Base-by-base conservation (phyloP, 2,888 invertebrate species). In the Apamea epomidion region DNA sequence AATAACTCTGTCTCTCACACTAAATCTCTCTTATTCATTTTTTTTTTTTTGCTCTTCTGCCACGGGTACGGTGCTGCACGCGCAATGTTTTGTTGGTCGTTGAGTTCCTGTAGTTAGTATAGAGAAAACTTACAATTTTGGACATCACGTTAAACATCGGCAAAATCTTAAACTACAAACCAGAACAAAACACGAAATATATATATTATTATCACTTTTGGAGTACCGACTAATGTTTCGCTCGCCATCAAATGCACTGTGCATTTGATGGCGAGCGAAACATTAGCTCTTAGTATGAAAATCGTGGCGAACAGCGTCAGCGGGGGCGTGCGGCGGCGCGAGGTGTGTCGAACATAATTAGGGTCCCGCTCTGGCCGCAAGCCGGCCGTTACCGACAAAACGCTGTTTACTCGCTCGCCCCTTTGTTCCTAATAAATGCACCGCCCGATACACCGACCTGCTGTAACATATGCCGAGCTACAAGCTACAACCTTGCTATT, bases 361-460 rank as follows among this genome's bases (percentile, higher is more conserved):
- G 82, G 70, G 51, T 21, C 37, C 62, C 70, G 64, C 68, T 37
- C n/a, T 58, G 54, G 60, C 78, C 74, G 65, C 83, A 60, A 74
- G 69, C 83, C 68, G 65, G 32, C 58, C 77, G 60, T 62, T 67
- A 60, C 70, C 71, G 65, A 67, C 79, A 71, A 71, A 82, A 45
- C 74, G 45, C 51, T 78, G 84, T 83, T 74, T 62, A 74, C 70
- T 65, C 32, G 84, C 72, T 58, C 65, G 62, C 65, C 64, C 69
- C 70, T 84, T 84, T 84, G 74, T 71, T 83, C 48, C 54, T 83
- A 74, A 74, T 71, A 68, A 82, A 82, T 74, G 78, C 72, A 83
- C 71, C 65, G 70, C 58, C 78, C 69, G 68, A 67, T 76, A 79
- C 76, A 51, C 51, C 58, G 37, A 60, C 83, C 60, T 76, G 69